Base-by-base conservation (phyloP, 1,140 invertebrate genomes). In the Cyclargus thomasi region DNA sequence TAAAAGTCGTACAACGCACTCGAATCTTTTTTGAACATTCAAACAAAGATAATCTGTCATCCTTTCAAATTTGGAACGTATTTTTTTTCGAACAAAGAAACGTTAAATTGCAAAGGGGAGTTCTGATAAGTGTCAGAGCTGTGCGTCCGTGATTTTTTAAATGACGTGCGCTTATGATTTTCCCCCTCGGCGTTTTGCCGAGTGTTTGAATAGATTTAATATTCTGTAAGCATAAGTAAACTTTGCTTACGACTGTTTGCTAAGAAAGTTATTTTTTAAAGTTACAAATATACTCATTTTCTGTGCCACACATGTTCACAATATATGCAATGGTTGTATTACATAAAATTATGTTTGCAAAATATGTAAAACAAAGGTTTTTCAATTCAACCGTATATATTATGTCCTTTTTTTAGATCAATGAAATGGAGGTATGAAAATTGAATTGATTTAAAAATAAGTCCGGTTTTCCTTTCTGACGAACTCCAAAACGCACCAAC, bases 61-160 rank as follows among this genome's bases (percentile, higher is more conserved):
- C 62, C 62, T 63, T 63, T 63, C 62, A 63, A 63, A 63, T 35
- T 63, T 63, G 62, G 62, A 63, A 63, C 62, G 29, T 59, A 59
- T 59, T 63, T 63, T 62, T 63, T 63, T 20, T 63, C 22, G 20
- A 14, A 63, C 23, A 63, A 63, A 63, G 62, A 29, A 35, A 63
- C 62, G 62, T 63, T 63, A 63, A 63, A 63, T 22, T 63, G 18
- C 18, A 18, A 21, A 20, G 20, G 55, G 18, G 55, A 55, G 53
- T 55, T 59, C 20, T 59, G 17, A 59, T 59, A 59, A 59, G 55
- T 59, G 55, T 20, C 55, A 59, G 55, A 8, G 18, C 29, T 59
- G 55, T 59, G 55, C 17, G 18, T 59, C 10, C 39, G 39, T 47
- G 14, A 47, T 55, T 20, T 59, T 59, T 59, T 11, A 59, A 59